A percentile compares a stretch with the other conserved stretches of the same genome.
Evolutionary conservation across 2,888 invertebrate species (phyloP).

Genomic region (Patella caerulea): DNA sequence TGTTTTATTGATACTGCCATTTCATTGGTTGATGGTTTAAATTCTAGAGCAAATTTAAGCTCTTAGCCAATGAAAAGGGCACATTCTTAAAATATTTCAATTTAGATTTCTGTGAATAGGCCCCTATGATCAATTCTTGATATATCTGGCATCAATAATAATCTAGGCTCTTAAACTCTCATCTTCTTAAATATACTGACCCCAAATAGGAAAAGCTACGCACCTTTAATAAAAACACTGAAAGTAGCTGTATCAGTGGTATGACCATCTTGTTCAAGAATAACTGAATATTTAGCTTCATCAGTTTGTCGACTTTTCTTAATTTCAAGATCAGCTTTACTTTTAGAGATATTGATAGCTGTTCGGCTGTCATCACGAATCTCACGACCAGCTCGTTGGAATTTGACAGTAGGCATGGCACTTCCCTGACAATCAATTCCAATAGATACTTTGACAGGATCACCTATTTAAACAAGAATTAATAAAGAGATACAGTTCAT

Average conservation of each 20-base stretch:
- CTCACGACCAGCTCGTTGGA: slow-evolving; percentile 90
- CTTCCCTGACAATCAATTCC: slow-evolving; percentile 90
- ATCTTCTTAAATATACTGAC: too few relatives aligned
- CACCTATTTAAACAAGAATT: slow-evolving; percentile 43
- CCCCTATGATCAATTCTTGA: too few relatives aligned
- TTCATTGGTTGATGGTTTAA: too few relatives aligned
- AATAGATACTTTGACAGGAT: slow-evolving; percentile 51
- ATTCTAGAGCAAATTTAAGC: too few relatives aligned
- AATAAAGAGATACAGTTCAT: background rate
- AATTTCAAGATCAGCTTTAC: slow-evolving; percentile 92
- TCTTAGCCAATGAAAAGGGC: too few relatives aligned
- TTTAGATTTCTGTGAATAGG: too few relatives aligned
- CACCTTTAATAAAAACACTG: slow-evolving; percentile 96
- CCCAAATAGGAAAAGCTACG: too few relatives aligned
- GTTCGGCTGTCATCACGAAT: slow-evolving; percentile 94
- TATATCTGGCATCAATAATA: too few relatives aligned
- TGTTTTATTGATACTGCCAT: too few relatives aligned
- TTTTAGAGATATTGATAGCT: slow-evolving; percentile 40
- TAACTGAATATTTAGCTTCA: slow-evolving; percentile 95
- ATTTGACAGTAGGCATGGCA: slow-evolving; percentile 94
- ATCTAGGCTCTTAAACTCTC: too few relatives aligned
- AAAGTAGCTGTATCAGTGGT: slow-evolving; percentile 89
- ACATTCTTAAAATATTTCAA: too few relatives aligned
- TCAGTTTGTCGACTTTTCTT: slow-evolving; percentile 96
- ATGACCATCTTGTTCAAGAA: slow-evolving; percentile 95